Evolutionary conservation across 1,140 invertebrate genomes (phyloP), one percentile per base, ranked within the genome.

Genomic region (Anagrus nilaparvatae): DNA sequence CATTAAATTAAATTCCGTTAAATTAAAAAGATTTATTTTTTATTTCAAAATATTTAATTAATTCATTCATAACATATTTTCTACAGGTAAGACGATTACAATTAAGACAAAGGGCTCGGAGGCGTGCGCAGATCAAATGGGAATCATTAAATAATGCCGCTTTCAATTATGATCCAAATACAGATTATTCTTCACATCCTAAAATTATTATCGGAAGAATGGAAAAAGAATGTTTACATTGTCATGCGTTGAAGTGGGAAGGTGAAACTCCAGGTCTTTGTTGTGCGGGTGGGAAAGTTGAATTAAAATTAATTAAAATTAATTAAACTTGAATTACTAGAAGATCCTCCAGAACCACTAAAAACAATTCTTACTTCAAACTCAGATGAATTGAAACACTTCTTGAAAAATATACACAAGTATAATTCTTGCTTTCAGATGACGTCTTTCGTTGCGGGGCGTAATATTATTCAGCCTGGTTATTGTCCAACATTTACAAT

Each of bases 381-480:
- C 6, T 27, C 12, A 12, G 24, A 27, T 27, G 24, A 25, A 28
- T 52, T 49, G 35, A 53, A 31, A 40, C 46, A 60, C 42, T 68
- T 69, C 49, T 48, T 63, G 36, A 30, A 52, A 35, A 52, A 55
- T 43, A 64, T 64, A 36, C 49, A 61, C 34, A 48, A 47, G 43
- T 65, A 59, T 52, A 70, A 69, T 54, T 57, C 47, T 42, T 55
- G 52, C 37, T 59, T 67, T 44, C 52, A 59, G 46, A 63, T 67
- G 54, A 63, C 57, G 44, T 69, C 61, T 31, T 61, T 69, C 48
- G 64, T 59, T 38, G 54, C 55, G 49, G 54, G 46, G 44, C 53
- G 51, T 28, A 50, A 48, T 13, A n/a, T 41, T 18, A 35, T 23
- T 23, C 46, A 47, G 34, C 40, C 30, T 32, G 35, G 47, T 46